Conservation (phyloP, 2,797 vertebrate genomes). For the Phalloptychus januarius region DNA sequence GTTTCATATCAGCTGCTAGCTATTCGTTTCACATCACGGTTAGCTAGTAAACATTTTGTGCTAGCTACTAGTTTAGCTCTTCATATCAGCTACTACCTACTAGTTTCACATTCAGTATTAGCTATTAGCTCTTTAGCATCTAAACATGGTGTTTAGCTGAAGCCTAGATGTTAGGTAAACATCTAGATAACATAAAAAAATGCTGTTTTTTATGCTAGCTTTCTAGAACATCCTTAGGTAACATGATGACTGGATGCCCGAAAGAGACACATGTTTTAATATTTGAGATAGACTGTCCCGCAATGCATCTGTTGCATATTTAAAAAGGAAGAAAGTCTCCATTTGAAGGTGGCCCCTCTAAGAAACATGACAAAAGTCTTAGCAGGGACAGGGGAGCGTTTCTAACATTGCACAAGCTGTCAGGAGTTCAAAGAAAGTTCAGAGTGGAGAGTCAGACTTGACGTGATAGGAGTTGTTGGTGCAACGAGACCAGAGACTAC, state of each 20-base stretch:
- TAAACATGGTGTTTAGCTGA: too few species aligned
- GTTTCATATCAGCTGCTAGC: too few species aligned
- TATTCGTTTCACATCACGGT: too few species aligned
- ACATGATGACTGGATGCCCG: slow-evolving; percentile 7
- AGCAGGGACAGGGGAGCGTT: slow-evolving; percentile 17
- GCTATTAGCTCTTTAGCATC: too few species aligned
- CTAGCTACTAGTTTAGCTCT: too few species aligned
- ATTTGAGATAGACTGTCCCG: slow-evolving; percentile 22
- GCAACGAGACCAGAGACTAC: slow-evolving; percentile 52
- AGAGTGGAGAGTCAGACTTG: slow-evolving; percentile 64
- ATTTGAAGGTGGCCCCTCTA: slow-evolving; percentile 49
- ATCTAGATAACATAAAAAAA: too few species aligned
- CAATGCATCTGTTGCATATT: slow-evolving; percentile 26
- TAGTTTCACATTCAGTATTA: too few species aligned
- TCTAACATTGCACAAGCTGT: slow-evolving; percentile 60
- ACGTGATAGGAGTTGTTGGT: slow-evolving; percentile 55
- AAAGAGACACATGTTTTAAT: slow-evolving; percentile 27
- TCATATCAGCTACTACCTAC: too few species aligned
- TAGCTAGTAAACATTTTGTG: too few species aligned
- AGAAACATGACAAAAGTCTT: slow-evolving; percentile 62
- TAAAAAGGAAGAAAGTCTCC: slow-evolving; percentile 41
- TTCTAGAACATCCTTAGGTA: neutral
- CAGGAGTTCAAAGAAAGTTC: slow-evolving; percentile 70
- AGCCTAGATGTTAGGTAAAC: too few species aligned
- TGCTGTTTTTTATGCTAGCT: too few species aligned